Evolutionary conservation across 2,888 invertebrate genomes (phyloP).

Genomic region (Pachliopta kotzebuea): DNA sequence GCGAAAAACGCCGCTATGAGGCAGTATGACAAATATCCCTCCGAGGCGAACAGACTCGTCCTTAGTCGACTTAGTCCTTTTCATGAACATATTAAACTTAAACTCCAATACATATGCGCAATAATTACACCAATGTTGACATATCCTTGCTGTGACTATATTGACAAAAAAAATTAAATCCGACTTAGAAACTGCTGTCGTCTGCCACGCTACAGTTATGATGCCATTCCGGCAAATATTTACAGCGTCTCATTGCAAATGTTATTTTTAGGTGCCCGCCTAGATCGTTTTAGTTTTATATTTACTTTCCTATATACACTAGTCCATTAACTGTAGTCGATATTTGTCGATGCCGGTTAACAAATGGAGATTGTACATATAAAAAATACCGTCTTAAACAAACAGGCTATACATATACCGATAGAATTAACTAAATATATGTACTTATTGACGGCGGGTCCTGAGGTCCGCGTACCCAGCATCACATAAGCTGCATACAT

Average conservation of each 20-base stretch:
- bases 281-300: slow-evolving; percentile 13
- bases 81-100: not conserved
- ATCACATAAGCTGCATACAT: too few relatives aligned
- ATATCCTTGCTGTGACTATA: slow-evolving; percentile 33
- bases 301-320: not conserved
- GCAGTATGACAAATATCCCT: too few relatives aligned
- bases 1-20: too few relatives aligned
- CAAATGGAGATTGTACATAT: not conserved
- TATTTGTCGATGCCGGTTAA: not conserved
- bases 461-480: too few relatives aligned
- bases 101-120: not conserved
- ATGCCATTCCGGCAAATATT: slow-evolving; percentile 33
- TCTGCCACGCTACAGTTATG: slow-evolving; percentile 33
- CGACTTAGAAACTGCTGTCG: slow-evolving; percentile 37
- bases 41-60: too few relatives aligned
- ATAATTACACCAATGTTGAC: slow-evolving; percentile 35
- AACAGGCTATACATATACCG: not conserved
- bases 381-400: not conserved
- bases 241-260: slow-evolving; percentile 33
- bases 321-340: not conserved
- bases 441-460: too few relatives aligned
- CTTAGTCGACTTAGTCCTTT: not conserved
- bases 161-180: slow-evolving; percentile 31
- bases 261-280: slow-evolving; percentile 12
- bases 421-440: too few relatives aligned